phyloP scores from a whole-genome alignment of 2,797 vertebrate genomes.

The Anas georgica region DNA sequence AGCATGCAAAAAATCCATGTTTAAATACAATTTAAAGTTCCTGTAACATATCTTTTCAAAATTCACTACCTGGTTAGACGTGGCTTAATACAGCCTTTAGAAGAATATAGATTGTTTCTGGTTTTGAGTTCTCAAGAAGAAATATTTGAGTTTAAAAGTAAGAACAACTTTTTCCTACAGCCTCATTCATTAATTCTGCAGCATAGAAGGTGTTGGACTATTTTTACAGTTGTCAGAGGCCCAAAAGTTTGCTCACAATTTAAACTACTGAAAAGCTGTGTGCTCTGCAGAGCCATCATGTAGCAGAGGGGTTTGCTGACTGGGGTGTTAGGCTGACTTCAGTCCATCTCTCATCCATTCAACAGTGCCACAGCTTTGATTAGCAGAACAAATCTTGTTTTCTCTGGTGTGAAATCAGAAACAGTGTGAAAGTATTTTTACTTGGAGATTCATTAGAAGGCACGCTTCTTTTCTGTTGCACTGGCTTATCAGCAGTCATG shows the following conservation, averaged over 20 bases:
- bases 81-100: neutral
- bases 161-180: neutral
- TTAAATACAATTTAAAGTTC: neutral
- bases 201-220: neutral
- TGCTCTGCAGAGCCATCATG: neutral
- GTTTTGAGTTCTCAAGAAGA: neutral
- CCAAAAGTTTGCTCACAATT: neutral
- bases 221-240: neutral
- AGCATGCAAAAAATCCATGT: neutral
- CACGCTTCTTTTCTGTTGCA: neutral
- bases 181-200: neutral
- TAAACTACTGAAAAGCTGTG: neutral
- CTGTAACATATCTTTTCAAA: neutral
- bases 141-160: neutral
- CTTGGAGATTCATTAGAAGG: neutral
- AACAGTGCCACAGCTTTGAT: neutral
- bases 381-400: rapidly evolving
- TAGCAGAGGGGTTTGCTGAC: neutral
- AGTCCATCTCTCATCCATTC: neutral
- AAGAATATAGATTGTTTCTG: neutral
- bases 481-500: neutral
- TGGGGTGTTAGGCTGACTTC: neutral
- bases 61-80: neutral
- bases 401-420: neutral
- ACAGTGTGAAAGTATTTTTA: neutral